Evolutionary conservation across 23 tunicate species (phyloP).

Genomic region (Oikopleura dioica): DNA sequence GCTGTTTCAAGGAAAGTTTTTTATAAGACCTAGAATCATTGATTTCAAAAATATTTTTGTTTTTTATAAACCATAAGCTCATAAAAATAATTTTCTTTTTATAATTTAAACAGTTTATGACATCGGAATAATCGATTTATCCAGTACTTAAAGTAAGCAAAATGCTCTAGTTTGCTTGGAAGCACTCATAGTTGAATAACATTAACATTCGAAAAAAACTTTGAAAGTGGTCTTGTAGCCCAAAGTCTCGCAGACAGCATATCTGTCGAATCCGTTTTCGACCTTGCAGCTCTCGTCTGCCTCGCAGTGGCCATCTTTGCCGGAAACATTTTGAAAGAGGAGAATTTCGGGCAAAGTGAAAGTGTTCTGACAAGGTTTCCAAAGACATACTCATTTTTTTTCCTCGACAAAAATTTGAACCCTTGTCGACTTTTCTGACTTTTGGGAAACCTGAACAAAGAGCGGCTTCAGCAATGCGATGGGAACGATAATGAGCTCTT

Average conservation of each 20-base stretch:
- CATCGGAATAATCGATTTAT: too few relatives aligned
- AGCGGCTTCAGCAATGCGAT: neutral
- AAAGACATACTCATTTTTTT: neutral
- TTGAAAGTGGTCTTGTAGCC: slow-evolving; percentile 5
- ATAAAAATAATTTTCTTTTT: neutral
- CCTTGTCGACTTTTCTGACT: too few relatives aligned
- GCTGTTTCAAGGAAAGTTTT: slow-evolving; percentile 30
- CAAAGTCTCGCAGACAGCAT: neutral
- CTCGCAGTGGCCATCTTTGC: neutral
- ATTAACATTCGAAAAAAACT: too few relatives aligned
- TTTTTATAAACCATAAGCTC: neutral
- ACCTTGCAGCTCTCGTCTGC: neutral
- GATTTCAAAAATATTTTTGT: neutral
- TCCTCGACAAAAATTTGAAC: neutral
- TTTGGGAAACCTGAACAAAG: neutral
- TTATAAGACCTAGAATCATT: slow-evolving; percentile 16
- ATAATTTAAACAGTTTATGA: neutral
- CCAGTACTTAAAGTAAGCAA: too few relatives aligned
- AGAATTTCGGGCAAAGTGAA: neutral
- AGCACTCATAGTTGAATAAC: too few relatives aligned
- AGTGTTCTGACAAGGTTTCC: neutral
- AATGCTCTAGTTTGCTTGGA: too few relatives aligned
- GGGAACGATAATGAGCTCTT: neutral
- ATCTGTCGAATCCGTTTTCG: neutral
- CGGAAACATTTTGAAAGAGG: neutral